Base-by-base conservation (phyloP, 2,888 invertebrate species). In the Netelia fuscicornis region DNA sequence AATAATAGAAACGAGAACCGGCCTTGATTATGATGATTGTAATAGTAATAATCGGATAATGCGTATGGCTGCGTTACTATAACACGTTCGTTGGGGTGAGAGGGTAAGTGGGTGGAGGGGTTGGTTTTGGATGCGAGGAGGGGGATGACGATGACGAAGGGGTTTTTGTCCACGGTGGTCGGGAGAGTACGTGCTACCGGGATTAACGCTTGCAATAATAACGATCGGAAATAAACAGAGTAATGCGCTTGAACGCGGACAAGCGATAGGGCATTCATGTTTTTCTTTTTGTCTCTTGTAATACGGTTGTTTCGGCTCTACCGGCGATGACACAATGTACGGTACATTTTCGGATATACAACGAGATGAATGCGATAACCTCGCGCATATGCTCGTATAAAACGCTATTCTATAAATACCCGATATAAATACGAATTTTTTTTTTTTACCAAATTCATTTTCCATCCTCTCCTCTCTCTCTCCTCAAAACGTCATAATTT, bases 31-130 rank as follows among this genome's bases (percentile, higher is more conserved):
- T 60, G 60, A 76, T 65, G 54, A 76, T 76, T 65, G 65, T 65
- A 76, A 76, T 56, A 65, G 76, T 75, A 83, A 83, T 79, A 79
- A 83, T 83, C 68, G 83, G 79, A 79, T 83, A 75, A 79, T 77
- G 70, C 83, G 62, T 75, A 83, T 54, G 74, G 76, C 48, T 20
- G 74, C 60, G 68, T 83, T 70, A 70, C 67, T 75, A 79, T 37
- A 83, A 70, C 68, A 64, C 79, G 65, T 56, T 54, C 13, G 13
- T 54, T 13, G 54, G 54, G 54, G n/a, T 54, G 13, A 54, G 17
- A 30, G 30, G 30, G 30, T 30, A 30, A 30, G 30, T 30, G 30
- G 30, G 30, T 30, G 30, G 3, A 30, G 30, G 30, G 30, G 30
- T 5, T 30, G 30, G 56, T 23, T 6, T 13, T 5, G 10, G 23